Conservation (phyloP, 2,113 vertebrate species). For the Deroptyus accipitrinus region DNA sequence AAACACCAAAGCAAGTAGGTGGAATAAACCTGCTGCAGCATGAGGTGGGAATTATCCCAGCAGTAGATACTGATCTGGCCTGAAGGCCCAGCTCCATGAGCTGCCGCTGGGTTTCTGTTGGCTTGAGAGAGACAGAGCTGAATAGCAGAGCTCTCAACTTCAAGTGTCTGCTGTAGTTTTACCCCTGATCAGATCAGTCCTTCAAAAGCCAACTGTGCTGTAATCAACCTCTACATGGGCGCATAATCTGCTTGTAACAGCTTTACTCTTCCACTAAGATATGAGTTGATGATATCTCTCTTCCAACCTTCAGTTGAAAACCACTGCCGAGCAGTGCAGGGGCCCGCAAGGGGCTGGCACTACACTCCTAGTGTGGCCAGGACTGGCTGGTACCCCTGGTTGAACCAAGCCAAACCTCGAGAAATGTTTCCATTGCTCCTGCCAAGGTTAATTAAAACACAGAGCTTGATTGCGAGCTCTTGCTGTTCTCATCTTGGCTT, state of each 20-base stretch:
- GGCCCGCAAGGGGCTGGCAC: background rate
- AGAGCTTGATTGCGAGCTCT: background rate
- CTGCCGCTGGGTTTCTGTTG: background rate
- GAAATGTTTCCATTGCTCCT: background rate
- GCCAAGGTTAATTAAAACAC: background rate
- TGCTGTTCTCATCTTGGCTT: background rate
- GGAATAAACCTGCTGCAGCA: constrained; percentile 7
- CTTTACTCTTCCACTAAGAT: background rate
- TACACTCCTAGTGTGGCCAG: fast-evolving
- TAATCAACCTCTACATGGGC: background rate
- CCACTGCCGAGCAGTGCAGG: fast-evolving
- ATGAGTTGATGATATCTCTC: background rate
- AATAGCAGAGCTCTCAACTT: background rate
- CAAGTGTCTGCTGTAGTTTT: background rate
- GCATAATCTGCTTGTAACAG: fast-evolving
- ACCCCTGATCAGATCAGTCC: background rate
- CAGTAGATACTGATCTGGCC: background rate
- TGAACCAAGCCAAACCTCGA: background rate
- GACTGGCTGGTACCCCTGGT: background rate
- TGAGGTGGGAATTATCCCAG: background rate
- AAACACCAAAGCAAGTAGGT: background rate
- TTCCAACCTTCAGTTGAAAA: fast-evolving
- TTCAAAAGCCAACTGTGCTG: background rate
- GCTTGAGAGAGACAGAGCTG: background rate
- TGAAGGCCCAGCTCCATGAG: background rate